Evolutionary conservation across 2,113 vertebrate genomes (phyloP), one percentile per base, ranked within the genome.

Genomic region (Aptenodytes patagonicus): DNA sequence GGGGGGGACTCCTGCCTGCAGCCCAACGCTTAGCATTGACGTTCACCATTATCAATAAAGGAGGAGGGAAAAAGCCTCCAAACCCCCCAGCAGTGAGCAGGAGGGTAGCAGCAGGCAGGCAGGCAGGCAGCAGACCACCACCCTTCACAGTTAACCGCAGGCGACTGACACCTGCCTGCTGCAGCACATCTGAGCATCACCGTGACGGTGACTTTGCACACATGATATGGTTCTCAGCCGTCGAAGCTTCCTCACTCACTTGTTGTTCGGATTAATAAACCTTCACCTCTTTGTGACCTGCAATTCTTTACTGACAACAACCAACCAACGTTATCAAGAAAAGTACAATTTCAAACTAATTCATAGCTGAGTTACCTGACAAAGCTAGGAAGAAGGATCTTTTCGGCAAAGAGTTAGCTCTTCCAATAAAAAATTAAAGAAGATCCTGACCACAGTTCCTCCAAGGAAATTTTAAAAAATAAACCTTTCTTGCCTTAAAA

Each of bases 121-220:
- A 46, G 82, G 58, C 13, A 73, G 70, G 34, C 18, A 40, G 9
- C 75, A 68, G 52, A 60, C 9, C 57, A 31, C 25, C 49, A 72
- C 20, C 55, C 22, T 25, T 13, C 70, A n/a, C 34, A 32, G 65
- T 6, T 0, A 17, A 55, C 38, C 11, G 64, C 31, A 49, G 55
- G 32, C 1, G 5, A 17, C 34, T 9, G 64, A 24, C 31, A 6
- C 20, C 31, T 2, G 0, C 40, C 42, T 1, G 0, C 44, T 1
- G 1, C 0, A 40, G 65, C 60, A 13, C 13, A 1, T 5, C 79
- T 42, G 26, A 47, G 31, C 40, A 24, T 14, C 19, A 2, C 13
- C 2, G 7, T 18, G 58, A 60, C 5, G 10, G 36, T 21, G 42
- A 61, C 61, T 49, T 12, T 22, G 57, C 29, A 44, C 11, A 26